Percentiles rank a stretch among this genome's conserved stretches.
Evolutionary conservation across 2,113 vertebrate genomes (phyloP).

Genomic region (Apaloderma vittatum): DNA sequence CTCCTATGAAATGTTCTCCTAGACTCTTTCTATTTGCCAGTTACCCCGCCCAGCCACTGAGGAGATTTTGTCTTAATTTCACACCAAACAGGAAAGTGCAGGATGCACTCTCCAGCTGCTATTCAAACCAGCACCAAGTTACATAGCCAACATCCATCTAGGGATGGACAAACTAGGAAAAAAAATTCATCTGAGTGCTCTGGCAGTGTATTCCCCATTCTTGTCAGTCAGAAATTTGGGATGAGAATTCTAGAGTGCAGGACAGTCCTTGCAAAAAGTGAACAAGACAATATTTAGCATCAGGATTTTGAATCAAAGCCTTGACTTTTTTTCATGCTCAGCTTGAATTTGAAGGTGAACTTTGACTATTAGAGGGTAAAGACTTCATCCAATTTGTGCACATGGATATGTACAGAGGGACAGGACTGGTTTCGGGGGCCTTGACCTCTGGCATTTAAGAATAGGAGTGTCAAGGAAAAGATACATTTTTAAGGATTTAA

Average conservation of each 20-base stretch:
- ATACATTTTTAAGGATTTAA: slow-evolving; percentile 20
- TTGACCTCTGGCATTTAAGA: slow-evolving; percentile 28
- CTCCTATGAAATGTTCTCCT: background rate
- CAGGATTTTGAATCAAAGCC: background rate
- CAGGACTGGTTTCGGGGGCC: background rate
- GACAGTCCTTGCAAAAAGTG: background rate
- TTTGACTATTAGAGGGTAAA: background rate
- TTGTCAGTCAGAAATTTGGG: background rate
- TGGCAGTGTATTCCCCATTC: background rate
- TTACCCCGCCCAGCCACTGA: background rate
- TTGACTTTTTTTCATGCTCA: background rate
- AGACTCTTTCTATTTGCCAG: background rate
- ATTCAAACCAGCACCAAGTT: background rate
- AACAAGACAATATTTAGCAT: background rate
- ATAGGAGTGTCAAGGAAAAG: background rate
- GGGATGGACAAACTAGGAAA: background rate
- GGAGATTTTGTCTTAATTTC: background rate
- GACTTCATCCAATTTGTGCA: background rate
- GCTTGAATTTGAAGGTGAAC: background rate
- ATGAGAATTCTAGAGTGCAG: background rate
- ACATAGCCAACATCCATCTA: background rate
- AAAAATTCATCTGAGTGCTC: background rate
- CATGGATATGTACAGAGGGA: background rate
- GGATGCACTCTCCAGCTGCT: background rate
- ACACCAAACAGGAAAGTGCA: background rate